Base-by-base conservation (phyloP, 2,888 invertebrate species). In the Drosophila paracracens region DNA sequence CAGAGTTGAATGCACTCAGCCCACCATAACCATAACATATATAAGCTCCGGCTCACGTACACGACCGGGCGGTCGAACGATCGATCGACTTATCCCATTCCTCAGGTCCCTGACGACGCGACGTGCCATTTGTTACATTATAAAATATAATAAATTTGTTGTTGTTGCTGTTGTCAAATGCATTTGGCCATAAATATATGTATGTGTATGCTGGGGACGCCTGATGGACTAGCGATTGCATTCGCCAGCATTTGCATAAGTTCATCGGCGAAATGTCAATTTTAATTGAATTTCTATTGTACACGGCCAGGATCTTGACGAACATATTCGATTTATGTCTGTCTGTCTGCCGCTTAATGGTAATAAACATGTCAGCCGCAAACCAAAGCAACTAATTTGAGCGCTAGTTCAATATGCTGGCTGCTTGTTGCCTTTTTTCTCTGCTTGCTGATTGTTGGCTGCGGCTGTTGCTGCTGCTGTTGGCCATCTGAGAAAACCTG, bases 211-310 rank as follows among this genome's bases (percentile, higher is more conserved):
- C 46, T 27, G 46, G 68, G 40, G 80, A 58, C 74, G 77, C 62
- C 74, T 78, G 88, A 82, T 88, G 70, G 88, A 77, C 85, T 70
- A 31, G 40, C 50, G 77, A 77, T 78, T 75, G 77, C 52, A 50
- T 60, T 33, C 25, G 46, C 38, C 36, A 61, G 59, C 52, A 53
- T 69, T 62, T 70, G 54, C 46, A 61, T 31, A 77, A 71, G 77
- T 86, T 90, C 82, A 83, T 72, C 79, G 82, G 72, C 38, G 16
- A 76, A 90, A 81, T 88, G 88, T 86, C 88, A 86, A 81, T 88
- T 88, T 90, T 90, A 88, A 88, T 88, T 88, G 88, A 88, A 88
- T 90, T 88, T 88, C 83, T 88, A 90, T 84, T 78, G 80, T 74
- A 71, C 64, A 43, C 43, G 58, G 46, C 35, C 57, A 64, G 70